Base-by-base conservation (phyloP, 2,113 vertebrate genomes). In the Hydropotes inermis region DNA sequence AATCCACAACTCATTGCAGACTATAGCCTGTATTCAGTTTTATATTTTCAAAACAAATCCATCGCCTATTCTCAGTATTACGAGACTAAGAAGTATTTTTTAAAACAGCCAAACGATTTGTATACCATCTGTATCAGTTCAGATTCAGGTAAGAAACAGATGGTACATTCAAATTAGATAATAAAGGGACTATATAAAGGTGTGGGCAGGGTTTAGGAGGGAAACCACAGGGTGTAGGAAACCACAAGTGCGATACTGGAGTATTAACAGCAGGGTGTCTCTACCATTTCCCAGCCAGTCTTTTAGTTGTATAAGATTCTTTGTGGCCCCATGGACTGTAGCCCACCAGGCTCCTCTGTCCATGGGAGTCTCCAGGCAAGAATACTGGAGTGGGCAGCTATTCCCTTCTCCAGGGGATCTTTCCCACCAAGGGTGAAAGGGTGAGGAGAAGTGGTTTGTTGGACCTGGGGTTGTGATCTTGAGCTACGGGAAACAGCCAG, bases 91-190 rank as follows among this genome's bases (percentile, higher is more conserved):
- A 96, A 84, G 74, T 92, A 60, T 90, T 87, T 88, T 96, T 95
- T 90, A 52, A 93, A 96, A 82, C 60, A 95, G n/a, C 43, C 50
- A 85, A 88, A 23, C 3, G 2, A 61, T 81, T 89, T 94, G 47
- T 95, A 61, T 95, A 86, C 84, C 47, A 89, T 94, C 82, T 97
- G 50, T 91, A 74, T 85, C 86, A 79, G 8, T 89, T 89, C 85
- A 67, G 57, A 97, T 95, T 95, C 64, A 97, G 78, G 28, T 55
- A 89, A 78, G 54, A 97, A 97, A 79, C 89, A 95, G 82, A 93
- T 91, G 54, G 60, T 21, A 45, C 61, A 83, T 94, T 93, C 86
- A 84, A 93, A 91, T 93, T 94, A 82, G 78, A 28, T 97, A 89
- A 93, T 96, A 93, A 93, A 89, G 17, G 52, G 33, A 79, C 61